These are phyloP conservation scores for Pachyseris speciosa DNA, from an alignment of 64 coral and sea anemone genomes.

Conservation along the genomic window DNA sequence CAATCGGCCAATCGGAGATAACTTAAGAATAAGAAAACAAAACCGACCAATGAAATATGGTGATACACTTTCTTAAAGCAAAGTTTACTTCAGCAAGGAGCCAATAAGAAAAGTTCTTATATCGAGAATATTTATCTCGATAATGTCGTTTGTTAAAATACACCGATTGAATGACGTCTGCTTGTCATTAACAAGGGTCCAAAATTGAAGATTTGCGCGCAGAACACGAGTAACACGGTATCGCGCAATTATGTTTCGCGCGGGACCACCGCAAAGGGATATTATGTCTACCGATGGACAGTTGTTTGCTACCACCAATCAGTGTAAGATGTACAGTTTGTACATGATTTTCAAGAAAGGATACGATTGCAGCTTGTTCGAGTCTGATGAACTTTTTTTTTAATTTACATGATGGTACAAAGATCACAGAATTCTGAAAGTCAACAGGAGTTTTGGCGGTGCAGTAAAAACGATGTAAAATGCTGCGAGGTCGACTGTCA, in stretches of 20 bases:
- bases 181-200: conserved; percentile 19
- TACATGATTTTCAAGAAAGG: too few relatives aligned
- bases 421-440: not conserved
- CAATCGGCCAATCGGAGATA: not conserved
- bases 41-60: not conserved
- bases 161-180: not conserved
- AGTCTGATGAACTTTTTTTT: too few relatives aligned
- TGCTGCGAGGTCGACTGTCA: not conserved
- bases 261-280: not conserved
- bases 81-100: not conserved
- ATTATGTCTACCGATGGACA: too few relatives aligned
- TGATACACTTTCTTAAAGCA: not conserved
- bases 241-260: not conserved
- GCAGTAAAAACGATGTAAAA: not conserved
- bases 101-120: not conserved
- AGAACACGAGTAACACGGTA: not conserved
- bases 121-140: not conserved
- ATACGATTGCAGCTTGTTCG: too few relatives aligned
- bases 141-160: not conserved
- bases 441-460: not conserved
- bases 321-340: not conserved
- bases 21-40: not conserved
- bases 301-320: not conserved
- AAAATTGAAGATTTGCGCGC: not conserved
- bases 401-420: not conserved